Evolutionary conservation across 2,888 invertebrate genomes (phyloP).

Genomic region (Drosophila mettleri): DNA sequence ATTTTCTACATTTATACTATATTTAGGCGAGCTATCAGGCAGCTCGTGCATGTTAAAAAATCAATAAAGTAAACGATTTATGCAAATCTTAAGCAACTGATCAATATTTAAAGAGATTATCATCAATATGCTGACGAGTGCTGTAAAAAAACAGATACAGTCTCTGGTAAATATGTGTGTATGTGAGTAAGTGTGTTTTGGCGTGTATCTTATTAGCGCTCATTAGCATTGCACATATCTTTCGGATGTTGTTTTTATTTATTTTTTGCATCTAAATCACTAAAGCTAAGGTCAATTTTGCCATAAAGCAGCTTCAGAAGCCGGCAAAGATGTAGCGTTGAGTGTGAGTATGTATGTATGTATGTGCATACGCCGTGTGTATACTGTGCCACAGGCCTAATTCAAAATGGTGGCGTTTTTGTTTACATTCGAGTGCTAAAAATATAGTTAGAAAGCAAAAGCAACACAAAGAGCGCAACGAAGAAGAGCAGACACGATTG

Average conservation of each 20-base stretch:
- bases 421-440: slow-evolving; percentile 52
- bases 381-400: slow-evolving; percentile 32
- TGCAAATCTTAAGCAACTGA: slow-evolving; percentile 16
- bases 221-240: slow-evolving; percentile 44
- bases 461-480: slow-evolving; percentile 10
- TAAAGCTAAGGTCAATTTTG: slow-evolving; percentile 55
- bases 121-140: slow-evolving; percentile 9
- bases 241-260: slow-evolving; percentile 40
- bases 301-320: slow-evolving; percentile 40
- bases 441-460: slow-evolving; percentile 44
- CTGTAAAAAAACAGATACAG: slow-evolving; percentile 5
- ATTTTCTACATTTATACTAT: neutral
- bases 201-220: slow-evolving; percentile 41
- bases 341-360: neutral
- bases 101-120: slow-evolving; percentile 15
- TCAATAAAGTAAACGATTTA: slow-evolving; percentile 7
- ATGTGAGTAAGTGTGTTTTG: slow-evolving; percentile 4
- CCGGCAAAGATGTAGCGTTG: slow-evolving; percentile 35
- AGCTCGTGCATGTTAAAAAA: neutral
- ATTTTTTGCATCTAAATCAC: slow-evolving; percentile 45
- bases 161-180: slow-evolving; percentile 1
- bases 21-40: neutral
- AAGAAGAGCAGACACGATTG: slow-evolving; percentile 18
- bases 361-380: slow-evolving; percentile 29
- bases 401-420: slow-evolving; percentile 48